Evolutionary conservation across 2,888 invertebrate genomes (phyloP), one percentile per base, ranked within the genome.

Genomic region (Pollenia griseotomentosa): DNA sequence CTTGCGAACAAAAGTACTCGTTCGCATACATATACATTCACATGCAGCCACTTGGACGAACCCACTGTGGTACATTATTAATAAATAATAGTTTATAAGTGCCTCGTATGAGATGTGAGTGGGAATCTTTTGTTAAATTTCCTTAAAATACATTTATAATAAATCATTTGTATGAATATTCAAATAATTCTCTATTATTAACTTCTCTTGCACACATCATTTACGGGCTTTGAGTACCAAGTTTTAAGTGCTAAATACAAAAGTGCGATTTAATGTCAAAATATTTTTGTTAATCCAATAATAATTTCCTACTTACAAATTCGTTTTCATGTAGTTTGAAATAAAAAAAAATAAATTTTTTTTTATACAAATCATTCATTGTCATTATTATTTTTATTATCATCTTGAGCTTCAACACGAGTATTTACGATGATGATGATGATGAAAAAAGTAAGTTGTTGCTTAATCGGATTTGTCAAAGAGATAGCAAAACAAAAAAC

Each of bases 251-350:
- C 46, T 73, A 66, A 74, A 84, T 80, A 74, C 68, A 80, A 85
- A 70, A 75, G 80, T 85, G 68, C 74, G 61, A 75, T 85, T 85
- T 74, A 85, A 79, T 80, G 79, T 85, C 75, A 77, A 85, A 85
- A 85, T 82, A 77, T 85, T 85, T 85, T 82, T 66, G 77, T 85
- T 85, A 82, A 78, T 82, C 73, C 82, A 82, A 82, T 78, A 85
- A 82, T 78, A 82, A 82, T 82, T 85, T 85, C 73, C 73, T 82
- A 82, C 81, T 85, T 82, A 78, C 65, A 77, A 73, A 78, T 66
- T 77, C 57, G 7, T 53, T 59, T 23, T 68, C 46, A 59, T 53
- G 53, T 75, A 51, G 14, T 12, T 40, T 55, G 19, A 44, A 46
- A 46, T 12, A 23, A n/a, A 19, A 42, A 55, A 4, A 33, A 51